Base-by-base conservation (phyloP, 2,888 invertebrate genomes). In the Cerastis leucographa region DNA sequence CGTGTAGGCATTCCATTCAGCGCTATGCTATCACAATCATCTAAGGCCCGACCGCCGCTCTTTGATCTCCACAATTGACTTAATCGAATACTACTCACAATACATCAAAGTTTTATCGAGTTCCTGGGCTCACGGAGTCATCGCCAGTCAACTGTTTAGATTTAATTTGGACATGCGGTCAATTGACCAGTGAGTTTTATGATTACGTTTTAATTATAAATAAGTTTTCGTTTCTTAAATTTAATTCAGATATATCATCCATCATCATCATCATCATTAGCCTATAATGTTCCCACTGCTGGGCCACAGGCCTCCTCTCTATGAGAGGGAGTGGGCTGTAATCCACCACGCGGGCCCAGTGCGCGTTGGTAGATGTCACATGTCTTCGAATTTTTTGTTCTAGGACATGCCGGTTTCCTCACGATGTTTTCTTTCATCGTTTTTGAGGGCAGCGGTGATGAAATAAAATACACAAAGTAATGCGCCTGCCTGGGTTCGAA, bases 71-170 rank as follows among this genome's bases (percentile, higher is more conserved):
- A 81, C 94, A 94, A 95, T 95, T 94, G 94, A 92, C 90, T 92
- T 94, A 95, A 95, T 95, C 92, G 91, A 94, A 94, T 94, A 89
- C 88, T 89, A 90, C 91, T 90, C 89, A 89, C 90, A 90, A 90
- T 92, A 92, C 88, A 93, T 92, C 91, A 92, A 91, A 89, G 89
- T 89, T 90, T 91, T 90, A 92, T 90, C 88, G 86, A 87, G 85
- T 88, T 89, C 81, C 85, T 85, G 84, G 84, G 82, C 80, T 79
- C 75, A 87, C 89, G 80, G 87, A 90, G 88, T 90, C 85, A 84
- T 90, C 85, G 76, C 72, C 85, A 88, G 85, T 89, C 81, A 87
- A 83, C 61, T 76, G 61, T 61, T 67, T 80, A 71, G 86, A 88
- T 88, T 84, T 80, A 74, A 86, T 86, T 85, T 78, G 69, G 68